Percentiles rank a stretch among this genome's conserved stretches.
These are phyloP conservation scores for Botia almorhae DNA, from an alignment of 2,797 vertebrate species.

Conservation along the genomic window DNA sequence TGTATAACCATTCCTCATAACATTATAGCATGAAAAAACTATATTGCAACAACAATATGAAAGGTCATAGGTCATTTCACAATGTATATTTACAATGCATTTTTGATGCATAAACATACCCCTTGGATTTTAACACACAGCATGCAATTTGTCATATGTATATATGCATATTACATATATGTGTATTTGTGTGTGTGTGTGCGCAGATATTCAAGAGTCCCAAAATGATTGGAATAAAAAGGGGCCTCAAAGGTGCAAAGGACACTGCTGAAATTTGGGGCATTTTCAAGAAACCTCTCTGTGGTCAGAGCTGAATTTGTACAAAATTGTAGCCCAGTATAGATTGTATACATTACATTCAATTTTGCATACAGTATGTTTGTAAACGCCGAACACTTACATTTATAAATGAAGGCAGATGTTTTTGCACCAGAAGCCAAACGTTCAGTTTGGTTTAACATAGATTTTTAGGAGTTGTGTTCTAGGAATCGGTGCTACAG, in stretches of 20 bases:
- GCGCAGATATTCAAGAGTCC: not conserved
- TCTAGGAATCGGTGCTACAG: not conserved
- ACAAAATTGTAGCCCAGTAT: not conserved
- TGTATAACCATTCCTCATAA: constrained; percentile 3
- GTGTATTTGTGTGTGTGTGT: not conserved
- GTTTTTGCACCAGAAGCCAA: constrained; percentile 3
- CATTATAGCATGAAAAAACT: not conserved
- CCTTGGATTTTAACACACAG: not conserved
- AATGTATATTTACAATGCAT: constrained; percentile 62
- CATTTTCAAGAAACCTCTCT: not conserved
- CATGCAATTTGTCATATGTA: constrained; percentile 9
- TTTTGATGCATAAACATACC: constrained; percentile 18
- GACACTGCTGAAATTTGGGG: not conserved
- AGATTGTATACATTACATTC: constrained; percentile 12
- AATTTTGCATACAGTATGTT: not conserved
- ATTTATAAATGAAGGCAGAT: not conserved
- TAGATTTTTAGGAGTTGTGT: not conserved
- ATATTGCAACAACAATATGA: not conserved
- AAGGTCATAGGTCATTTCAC: constrained; percentile 15
- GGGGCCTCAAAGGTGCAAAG: not conserved
- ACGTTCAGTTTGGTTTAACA: too few species aligned
- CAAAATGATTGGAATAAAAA: not conserved
- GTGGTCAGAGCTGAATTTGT: not conserved
- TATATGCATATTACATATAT: not conserved
- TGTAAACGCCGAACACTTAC: not conserved